phyloP scores from a whole-genome alignment of 2,888 invertebrate species.

The Neoaliturus tenellus region DNA sequence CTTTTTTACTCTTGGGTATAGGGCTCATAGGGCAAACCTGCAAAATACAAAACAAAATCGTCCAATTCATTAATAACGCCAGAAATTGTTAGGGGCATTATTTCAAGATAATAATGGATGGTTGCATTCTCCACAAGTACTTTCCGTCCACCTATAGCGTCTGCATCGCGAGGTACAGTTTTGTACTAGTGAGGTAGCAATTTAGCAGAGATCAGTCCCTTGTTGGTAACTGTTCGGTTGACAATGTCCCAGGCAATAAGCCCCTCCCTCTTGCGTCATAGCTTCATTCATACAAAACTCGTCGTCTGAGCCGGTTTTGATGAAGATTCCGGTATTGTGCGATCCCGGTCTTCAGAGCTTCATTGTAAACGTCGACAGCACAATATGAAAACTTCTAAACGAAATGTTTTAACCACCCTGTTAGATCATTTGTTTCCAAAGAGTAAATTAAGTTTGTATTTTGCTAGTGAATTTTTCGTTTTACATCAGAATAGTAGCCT shows the following conservation, averaged over 20 bases:
- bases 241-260: background rate
- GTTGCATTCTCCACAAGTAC: no score
- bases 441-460: no score
- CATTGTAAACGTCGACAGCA: background rate
- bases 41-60: no score
- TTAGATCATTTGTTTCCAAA: background rate
- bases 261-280: background rate
- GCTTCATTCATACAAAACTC: background rate
- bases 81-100: no score
- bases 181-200: background rate
- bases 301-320: conserved; percentile 41
- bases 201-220: background rate
- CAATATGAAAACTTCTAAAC: background rate
- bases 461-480: no score
- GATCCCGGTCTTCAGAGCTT: background rate
- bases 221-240: conserved; percentile 1
- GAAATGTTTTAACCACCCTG: background rate
- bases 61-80: no score
- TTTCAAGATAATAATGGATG: no score
- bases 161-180: no score
- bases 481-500: no score
- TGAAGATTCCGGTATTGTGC: conserved; percentile 38
- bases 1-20: no score
- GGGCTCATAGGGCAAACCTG: no score
- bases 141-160: no score